Evolutionary conservation across 2,888 invertebrate species (phyloP).

Genomic region (Eilema sororculum): DNA sequence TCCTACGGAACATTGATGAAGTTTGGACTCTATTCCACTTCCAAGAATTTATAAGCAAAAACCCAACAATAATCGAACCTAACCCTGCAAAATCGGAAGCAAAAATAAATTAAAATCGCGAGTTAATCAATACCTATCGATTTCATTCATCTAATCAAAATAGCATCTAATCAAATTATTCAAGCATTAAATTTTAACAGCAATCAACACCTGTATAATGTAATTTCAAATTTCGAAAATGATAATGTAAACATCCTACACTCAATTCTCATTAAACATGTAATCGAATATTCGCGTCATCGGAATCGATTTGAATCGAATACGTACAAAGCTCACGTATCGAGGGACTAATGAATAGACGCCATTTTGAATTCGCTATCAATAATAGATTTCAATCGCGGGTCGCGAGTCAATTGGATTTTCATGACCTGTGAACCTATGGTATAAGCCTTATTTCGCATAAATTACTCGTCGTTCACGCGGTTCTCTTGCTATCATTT

Average conservation of each 20-base stretch:
- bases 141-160: neutral
- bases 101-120: neutral
- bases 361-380: constrained; percentile 68
- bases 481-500: neutral
- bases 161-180: constrained; percentile 23
- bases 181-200: constrained; percentile 14
- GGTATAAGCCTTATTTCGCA: constrained; percentile 34
- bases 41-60: too few relatives aligned
- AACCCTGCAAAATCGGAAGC: neutral
- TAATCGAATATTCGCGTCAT: constrained; percentile 59
- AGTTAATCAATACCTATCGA: neutral
- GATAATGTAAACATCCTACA: constrained; percentile 45
- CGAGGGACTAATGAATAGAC: constrained; percentile 67
- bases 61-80: neutral
- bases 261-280: constrained; percentile 52
- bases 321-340: constrained; percentile 61
- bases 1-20: too few relatives aligned
- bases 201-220: constrained; percentile 28
- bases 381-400: constrained; percentile 71
- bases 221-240: constrained; percentile 34
- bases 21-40: too few relatives aligned
- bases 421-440: constrained; percentile 49
- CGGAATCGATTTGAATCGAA: constrained; percentile 59
- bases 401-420: constrained; percentile 64
- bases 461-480: constrained; percentile 31